Evolutionary conservation across 1,140 invertebrate species (phyloP), one percentile per base, ranked within the genome.

Genomic region (Hesperophylax magnus): DNA sequence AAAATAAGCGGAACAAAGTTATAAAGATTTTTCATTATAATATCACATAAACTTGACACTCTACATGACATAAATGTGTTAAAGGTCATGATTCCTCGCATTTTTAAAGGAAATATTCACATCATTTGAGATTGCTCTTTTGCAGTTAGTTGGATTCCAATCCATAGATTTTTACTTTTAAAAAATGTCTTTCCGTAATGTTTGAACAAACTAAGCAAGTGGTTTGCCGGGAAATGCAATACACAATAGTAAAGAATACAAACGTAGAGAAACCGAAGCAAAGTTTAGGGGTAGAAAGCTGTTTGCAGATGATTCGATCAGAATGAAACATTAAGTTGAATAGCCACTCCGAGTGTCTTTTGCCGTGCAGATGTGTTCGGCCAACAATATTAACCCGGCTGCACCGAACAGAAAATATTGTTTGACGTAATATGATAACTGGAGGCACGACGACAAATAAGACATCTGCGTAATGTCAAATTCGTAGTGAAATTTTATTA

Each of bases 221-320:
- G 20, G n/a, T 58, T 22, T 2, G 11, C 56, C n/a, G n/a, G 11
- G 56, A 22, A 20, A 58, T 22, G 5, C 20, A 47, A 47, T 47
- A 11, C 39, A 47, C 39, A 47, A 18, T 58, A 58, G 56, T 17
- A n/a, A 11, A 58, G n/a, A 58, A n/a, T n/a, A 58, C 56, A 2
- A n/a, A 18, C 6, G 5, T 3, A 31, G 24, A 3, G 14, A 34
- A 34, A 24, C 11, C 4, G 27, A n/a, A 31, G 17, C 8, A 17
- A 17, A 65, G 63, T 31, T 65, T 24, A 65, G 22, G 17, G 2
- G n/a, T 54, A 72, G 39, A 52, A 52, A n/a, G 74, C 39, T 77
- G 74, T 77, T 77, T 63, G 58, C 58, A 77, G 75, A 77, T 77
- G 75, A 77, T 77, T 77, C 75, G 31, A 77, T 77, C 75, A 61